Conservation (phyloP, 2,113 vertebrate genomes). For the Carassius gibelio region DNA sequence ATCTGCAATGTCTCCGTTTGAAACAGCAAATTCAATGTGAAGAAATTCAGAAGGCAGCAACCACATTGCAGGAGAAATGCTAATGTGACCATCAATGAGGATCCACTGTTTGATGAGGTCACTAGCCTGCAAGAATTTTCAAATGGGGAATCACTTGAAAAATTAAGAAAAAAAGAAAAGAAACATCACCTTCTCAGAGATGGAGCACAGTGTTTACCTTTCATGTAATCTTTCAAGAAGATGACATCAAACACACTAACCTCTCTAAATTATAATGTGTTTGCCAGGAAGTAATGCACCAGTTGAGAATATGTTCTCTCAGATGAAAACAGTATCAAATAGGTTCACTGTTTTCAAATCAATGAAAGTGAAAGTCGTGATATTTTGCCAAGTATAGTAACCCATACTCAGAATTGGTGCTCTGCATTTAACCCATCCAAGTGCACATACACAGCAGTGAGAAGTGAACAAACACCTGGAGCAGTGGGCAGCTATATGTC, state of each 20-base stretch:
- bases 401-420: too few relatives aligned
- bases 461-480: too few relatives aligned
- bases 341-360: background rate
- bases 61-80: background rate
- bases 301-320: background rate
- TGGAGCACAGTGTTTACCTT: background rate
- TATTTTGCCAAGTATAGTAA: too few relatives aligned
- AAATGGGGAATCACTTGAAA: background rate
- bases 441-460: too few relatives aligned
- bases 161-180: background rate
- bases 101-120: background rate
- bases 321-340: conserved; percentile 1
- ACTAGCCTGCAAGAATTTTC: background rate
- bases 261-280: background rate
- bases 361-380: background rate
- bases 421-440: too few relatives aligned
- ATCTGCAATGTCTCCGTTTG: background rate
- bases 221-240: background rate
- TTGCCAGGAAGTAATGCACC: background rate
- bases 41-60: background rate
- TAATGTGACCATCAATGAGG: background rate
- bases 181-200: background rate
- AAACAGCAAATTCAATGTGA: background rate
- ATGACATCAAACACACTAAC: background rate
- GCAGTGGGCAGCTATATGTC: too few relatives aligned